Conservation (phyloP, 1,140 invertebrate genomes). For the Octopus bimaculoides region DNA sequence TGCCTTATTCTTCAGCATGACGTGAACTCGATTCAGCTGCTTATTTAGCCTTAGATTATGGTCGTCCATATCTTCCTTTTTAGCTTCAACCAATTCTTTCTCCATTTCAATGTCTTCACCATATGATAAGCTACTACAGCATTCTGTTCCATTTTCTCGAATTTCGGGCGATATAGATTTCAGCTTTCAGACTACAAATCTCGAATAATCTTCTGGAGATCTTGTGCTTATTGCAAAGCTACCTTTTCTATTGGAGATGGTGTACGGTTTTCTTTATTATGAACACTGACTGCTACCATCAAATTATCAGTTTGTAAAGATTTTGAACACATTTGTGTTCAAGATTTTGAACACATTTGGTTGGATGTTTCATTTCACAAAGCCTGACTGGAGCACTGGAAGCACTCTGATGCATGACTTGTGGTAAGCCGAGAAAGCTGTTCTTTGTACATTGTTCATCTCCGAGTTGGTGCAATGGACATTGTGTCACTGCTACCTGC, state of each 20-base stretch:
- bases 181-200: conserved; percentile 27
- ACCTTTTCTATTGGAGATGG: neutral
- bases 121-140: conserved; percentile 27
- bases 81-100: conserved; percentile 26
- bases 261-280: neutral
- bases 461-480: neutral
- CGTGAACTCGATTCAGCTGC: conserved; percentile 19
- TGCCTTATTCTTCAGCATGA: conserved; percentile 1
- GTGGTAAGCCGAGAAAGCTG: no score
- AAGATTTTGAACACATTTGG: no score
- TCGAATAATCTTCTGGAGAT: conserved; percentile 26
- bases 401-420: no score
- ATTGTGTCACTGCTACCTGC: conserved; percentile 30
- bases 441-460: neutral
- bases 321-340: neutral
- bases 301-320: neutral
- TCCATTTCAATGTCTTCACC: conserved; percentile 21
- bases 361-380: neutral
- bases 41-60: conserved; percentile 28
- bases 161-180: conserved; percentile 22
- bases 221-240: conserved; percentile 8
- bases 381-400: no score
- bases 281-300: neutral
- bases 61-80: conserved; percentile 24
- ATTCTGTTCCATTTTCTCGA: conserved; percentile 25